Base-by-base conservation (phyloP, 1,140 invertebrate species). In the Leptoteleia sp. region DNA sequence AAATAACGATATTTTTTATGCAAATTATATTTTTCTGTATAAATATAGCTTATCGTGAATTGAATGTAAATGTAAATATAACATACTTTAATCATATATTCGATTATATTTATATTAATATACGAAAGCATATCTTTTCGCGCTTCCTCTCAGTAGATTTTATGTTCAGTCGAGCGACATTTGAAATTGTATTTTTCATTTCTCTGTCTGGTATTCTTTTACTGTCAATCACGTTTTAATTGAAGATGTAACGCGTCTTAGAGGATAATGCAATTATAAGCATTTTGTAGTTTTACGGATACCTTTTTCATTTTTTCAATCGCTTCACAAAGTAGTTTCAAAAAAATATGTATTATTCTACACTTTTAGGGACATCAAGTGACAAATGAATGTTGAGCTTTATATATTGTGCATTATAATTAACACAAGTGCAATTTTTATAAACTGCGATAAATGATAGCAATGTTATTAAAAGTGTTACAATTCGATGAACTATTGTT, bases 61-160 rank as follows among this genome's bases (percentile, higher is more conserved):
- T 17, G 15, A 38, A 52, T 48, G 4, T 6, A 8, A 9, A 7
- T 37, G 48, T 52, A 52, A 35, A 35, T 52, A 52, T 25, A 25
- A 3, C 22, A 6, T 25, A 25, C 22, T 25, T 3, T 25, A 3
- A 25, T 25, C n/a, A 25, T 25, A 25, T 25, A 25, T 25, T 25
- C 3, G n/a, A n/a, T n/a, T n/a, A n/a, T n/a, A n/a, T n/a, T n/a
- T n/a, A n/a, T n/a, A n/a, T n/a, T n/a, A n/a, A n/a, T n/a, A n/a
- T n/a, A n/a, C n/a, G n/a, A n/a, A n/a, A n/a, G n/a, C n/a, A n/a
- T n/a, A n/a, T n/a, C n/a, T n/a, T n/a, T n/a, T n/a, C n/a, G n/a
- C n/a, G n/a, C n/a, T n/a, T n/a, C n/a, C n/a, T n/a, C n/a, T n/a
- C n/a, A n/a, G n/a, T n/a, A n/a, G n/a, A n/a, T n/a, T n/a, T n/a